Evolutionary conservation across 2,888 invertebrate genomes (phyloP).

Genomic region (Drosophila nigricruria): DNA sequence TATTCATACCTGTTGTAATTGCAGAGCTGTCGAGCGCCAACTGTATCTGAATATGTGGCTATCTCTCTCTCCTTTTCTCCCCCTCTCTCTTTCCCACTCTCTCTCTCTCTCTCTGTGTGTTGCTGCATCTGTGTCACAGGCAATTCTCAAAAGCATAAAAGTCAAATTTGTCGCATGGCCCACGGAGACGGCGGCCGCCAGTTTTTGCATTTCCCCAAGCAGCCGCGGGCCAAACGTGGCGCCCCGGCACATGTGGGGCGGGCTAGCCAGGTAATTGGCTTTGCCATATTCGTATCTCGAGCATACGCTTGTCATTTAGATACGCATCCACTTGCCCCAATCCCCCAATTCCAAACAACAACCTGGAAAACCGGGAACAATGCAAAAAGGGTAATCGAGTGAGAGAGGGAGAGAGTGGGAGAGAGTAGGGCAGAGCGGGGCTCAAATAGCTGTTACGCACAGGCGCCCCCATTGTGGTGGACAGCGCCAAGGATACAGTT

Average conservation of each 20-base stretch:
- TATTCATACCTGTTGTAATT: slow-evolving; percentile 63
- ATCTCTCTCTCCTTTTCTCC: slow-evolving; percentile 13
- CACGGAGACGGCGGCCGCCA: slow-evolving; percentile 61
- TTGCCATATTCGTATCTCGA: slow-evolving; percentile 60
- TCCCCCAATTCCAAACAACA: not conserved
- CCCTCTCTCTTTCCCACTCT: not conserved
- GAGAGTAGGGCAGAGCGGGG: not conserved
- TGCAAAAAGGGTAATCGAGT: not conserved
- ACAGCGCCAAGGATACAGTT: not conserved
- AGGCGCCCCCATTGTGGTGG: slow-evolving; percentile 1
- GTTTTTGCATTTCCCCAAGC: slow-evolving; percentile 61
- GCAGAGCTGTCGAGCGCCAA: slow-evolving; percentile 35
- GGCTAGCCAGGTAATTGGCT: slow-evolving; percentile 72
- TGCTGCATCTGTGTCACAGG: slow-evolving; percentile 65
- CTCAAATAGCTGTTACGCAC: slow-evolving; percentile 3
- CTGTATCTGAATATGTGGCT: slow-evolving; percentile 29
- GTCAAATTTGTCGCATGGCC: slow-evolving; percentile 78
- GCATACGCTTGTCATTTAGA: slow-evolving; percentile 73
- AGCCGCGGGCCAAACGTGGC: slow-evolving; percentile 42
- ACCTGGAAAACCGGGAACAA: not conserved
- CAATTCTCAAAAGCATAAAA: slow-evolving; percentile 78
- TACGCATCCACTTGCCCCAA: slow-evolving; percentile 45
- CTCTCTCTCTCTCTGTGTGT: too few species aligned
- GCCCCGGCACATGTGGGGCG: not conserved
- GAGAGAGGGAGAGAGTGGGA: not conserved